Evolutionary conservation across 2,797 vertebrate genomes (phyloP).

Genomic region (Thalassophryne amazonica): DNA sequence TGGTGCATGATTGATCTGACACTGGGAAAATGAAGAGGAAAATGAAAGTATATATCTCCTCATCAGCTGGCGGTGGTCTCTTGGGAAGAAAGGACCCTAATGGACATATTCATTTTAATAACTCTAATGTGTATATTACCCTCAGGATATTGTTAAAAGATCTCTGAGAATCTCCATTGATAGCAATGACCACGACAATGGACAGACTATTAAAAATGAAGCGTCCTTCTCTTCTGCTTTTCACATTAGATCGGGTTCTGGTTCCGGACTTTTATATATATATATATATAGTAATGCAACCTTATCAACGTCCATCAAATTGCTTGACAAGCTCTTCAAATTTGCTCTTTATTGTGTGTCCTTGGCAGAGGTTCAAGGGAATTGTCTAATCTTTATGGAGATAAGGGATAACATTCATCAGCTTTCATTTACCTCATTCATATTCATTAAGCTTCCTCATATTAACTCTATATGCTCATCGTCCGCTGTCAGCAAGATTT

Average conservation of each 20-base stretch:
- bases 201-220: slow-evolving; percentile 28
- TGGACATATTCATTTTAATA: slow-evolving; percentile 67
- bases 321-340: slow-evolving; percentile 59
- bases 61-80: slow-evolving; percentile 41
- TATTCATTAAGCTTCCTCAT: slow-evolving; percentile 68
- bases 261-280: slow-evolving; percentile 22
- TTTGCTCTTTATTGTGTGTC: slow-evolving; percentile 68
- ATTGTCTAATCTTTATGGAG: slow-evolving; percentile 74
- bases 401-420: slow-evolving; percentile 76
- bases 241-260: slow-evolving; percentile 25
- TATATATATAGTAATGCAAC: slow-evolving; percentile 53
- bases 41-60: slow-evolving; percentile 60
- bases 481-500: slow-evolving; percentile 60
- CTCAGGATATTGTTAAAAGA: slow-evolving; percentile 48
- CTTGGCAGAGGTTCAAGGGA: slow-evolving; percentile 76
- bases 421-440: slow-evolving; percentile 74
- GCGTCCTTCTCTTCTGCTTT: slow-evolving; percentile 6
- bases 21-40: slow-evolving; percentile 60
- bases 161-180: slow-evolving; percentile 45
- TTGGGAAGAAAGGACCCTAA: slow-evolving; percentile 29
- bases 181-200: slow-evolving; percentile 1
- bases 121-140: slow-evolving; percentile 48
- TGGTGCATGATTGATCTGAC: slow-evolving; percentile 71
- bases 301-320: slow-evolving; percentile 70
- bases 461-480: slow-evolving; percentile 52